phyloP scores from a whole-genome alignment of 2,797 vertebrate genomes.

The Bovichtus variegatus region DNA sequence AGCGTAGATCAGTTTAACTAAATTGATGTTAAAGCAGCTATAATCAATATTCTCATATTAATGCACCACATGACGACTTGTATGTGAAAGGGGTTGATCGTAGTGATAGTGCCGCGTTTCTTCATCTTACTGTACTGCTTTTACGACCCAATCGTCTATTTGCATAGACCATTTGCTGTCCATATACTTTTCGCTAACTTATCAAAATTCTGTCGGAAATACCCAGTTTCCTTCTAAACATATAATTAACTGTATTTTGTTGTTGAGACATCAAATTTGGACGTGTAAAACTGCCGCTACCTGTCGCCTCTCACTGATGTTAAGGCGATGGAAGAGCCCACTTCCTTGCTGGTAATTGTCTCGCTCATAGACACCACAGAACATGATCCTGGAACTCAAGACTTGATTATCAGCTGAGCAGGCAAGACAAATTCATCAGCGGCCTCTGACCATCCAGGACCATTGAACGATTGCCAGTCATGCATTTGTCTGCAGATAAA shows the following conservation, averaged over 20 bases:
- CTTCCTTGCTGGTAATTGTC: not conserved
- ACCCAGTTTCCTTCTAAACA: not conserved
- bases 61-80: not conserved
- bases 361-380: conserved; percentile 10
- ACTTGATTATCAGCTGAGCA: conserved; percentile 37
- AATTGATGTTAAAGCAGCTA: not conserved
- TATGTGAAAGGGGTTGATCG: not conserved
- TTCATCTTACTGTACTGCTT: not conserved
- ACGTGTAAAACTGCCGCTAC: not conserved
- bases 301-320: not conserved
- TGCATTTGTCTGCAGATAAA: conserved; percentile 36
- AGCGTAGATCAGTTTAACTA: not conserved
- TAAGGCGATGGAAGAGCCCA: not conserved
- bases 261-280: not conserved
- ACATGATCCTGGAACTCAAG: conserved; percentile 6
- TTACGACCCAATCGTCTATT: not conserved
- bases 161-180: not conserved
- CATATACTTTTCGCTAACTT: not conserved
- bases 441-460: not conserved
- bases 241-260: not conserved
- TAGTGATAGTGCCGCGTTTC: not conserved
- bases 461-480: conserved; percentile 14
- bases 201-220: not conserved
- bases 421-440: conserved; percentile 31
- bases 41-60: conserved; percentile 9